Percentiles rank a stretch among this genome's conserved stretches.
Conservation (phyloP, 1,140 invertebrate genomes). For the Anastrepha ludens region DNA sequence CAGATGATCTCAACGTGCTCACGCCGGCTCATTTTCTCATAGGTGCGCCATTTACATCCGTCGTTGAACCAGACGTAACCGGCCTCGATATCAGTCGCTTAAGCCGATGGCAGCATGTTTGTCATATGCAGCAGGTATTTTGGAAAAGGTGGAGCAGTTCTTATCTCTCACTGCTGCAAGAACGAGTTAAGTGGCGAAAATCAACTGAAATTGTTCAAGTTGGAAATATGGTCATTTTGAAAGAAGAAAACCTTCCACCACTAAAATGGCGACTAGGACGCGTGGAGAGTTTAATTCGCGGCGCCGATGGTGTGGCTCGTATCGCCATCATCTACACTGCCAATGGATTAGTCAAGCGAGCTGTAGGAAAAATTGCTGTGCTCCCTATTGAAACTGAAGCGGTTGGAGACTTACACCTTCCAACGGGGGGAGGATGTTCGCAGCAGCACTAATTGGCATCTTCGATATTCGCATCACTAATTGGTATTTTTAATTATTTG, state of each 20-base stretch:
- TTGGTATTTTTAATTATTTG: too few species aligned
- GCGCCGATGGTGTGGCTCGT: neutral
- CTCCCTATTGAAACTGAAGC: neutral
- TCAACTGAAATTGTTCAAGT: neutral
- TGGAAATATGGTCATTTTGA: slow-evolving; percentile 24
- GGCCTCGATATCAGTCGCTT: slow-evolving; percentile 53
- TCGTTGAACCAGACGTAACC: slow-evolving; percentile 62
- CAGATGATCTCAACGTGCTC: slow-evolving; percentile 41
- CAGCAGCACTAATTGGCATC: too few species aligned
- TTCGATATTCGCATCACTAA: too few species aligned
- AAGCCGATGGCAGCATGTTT: slow-evolving; percentile 33
- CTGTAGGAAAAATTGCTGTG: neutral
- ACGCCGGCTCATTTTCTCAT: slow-evolving; percentile 53
- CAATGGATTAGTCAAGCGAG: neutral
- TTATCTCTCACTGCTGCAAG: slow-evolving; percentile 50
- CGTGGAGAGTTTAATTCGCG: neutral
- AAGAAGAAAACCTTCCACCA: slow-evolving; percentile 53
- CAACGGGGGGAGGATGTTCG: neutral
- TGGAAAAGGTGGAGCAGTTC: slow-evolving; percentile 50
- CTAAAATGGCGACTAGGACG: slow-evolving; percentile 46
- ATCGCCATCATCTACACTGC: neutral
- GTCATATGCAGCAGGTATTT: slow-evolving; percentile 52
- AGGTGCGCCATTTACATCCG: slow-evolving; percentile 61
- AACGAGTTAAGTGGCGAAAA: slow-evolving; percentile 39
- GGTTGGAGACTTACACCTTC: neutral